These are phyloP conservation scores for Sciurus niger DNA, from an alignment of 2,113 vertebrate genomes.

Conservation along the genomic window DNA sequence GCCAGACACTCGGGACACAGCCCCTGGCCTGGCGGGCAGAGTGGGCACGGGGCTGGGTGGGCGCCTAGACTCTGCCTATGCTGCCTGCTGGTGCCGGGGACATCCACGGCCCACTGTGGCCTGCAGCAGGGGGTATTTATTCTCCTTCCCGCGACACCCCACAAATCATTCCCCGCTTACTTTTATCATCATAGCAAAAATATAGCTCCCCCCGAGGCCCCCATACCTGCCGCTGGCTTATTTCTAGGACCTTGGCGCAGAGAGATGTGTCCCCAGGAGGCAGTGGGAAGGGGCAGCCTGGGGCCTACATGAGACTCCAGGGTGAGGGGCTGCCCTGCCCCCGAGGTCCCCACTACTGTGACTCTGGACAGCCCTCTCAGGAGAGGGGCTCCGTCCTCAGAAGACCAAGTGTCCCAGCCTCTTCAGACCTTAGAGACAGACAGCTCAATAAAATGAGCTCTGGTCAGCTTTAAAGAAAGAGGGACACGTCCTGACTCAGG, in stretches of 20 bases:
- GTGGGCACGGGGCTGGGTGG: not conserved
- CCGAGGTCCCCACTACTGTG: not conserved
- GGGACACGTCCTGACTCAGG: too few relatives aligned
- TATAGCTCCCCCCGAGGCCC: not conserved
- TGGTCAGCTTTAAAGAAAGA: not conserved
- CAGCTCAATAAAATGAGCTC: not conserved
- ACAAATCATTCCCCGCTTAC: conserved; percentile 33
- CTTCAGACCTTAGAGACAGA: not conserved
- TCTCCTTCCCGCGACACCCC: fast-evolving
- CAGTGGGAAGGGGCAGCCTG: not conserved
- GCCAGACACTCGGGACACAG: too few relatives aligned
- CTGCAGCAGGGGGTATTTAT: too few relatives aligned
- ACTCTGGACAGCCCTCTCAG: not conserved
- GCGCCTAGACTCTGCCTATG: not conserved
- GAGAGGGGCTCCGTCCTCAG: not conserved
- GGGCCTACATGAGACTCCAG: not conserved
- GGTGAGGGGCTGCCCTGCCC: not conserved
- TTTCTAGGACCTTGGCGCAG: not conserved
- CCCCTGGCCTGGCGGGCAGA: fast-evolving
- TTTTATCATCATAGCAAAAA: not conserved
- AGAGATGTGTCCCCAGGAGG: not conserved
- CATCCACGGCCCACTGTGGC: not conserved
- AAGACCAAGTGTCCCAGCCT: not conserved
- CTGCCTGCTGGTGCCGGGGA: not conserved
- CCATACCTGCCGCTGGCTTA: conserved; percentile 2